Conservation (phyloP, 2,797 vertebrate species). For the Carduelis carduelis region DNA sequence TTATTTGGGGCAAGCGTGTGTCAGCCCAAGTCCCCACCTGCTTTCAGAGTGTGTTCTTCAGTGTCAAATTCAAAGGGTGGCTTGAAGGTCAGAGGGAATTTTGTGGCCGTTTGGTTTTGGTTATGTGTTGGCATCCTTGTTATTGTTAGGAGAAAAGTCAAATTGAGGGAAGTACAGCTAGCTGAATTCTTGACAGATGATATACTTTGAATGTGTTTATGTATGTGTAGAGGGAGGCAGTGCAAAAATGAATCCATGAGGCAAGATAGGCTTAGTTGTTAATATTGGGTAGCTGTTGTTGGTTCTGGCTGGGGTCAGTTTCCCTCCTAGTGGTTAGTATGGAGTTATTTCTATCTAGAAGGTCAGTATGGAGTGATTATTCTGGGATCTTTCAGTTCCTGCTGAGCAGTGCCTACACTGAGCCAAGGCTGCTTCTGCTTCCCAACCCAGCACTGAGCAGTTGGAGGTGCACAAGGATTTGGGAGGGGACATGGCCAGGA, state of each 20-base stretch:
- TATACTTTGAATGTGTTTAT: background rate
- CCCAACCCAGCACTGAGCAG: background rate
- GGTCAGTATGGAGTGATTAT: background rate
- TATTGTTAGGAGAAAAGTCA: background rate
- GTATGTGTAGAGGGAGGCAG: background rate
- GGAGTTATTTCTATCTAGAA: background rate
- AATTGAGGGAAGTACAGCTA: background rate
- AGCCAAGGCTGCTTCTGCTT: background rate
- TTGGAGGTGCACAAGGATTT: background rate
- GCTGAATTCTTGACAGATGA: background rate
- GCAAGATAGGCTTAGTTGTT: background rate
- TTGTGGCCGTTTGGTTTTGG: background rate
- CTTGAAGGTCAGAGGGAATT: background rate
- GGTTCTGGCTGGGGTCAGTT: background rate
- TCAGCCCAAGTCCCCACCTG: constrained; percentile 9
- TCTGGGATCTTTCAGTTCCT: background rate
- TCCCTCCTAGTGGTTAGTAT: background rate
- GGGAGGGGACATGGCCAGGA: background rate
- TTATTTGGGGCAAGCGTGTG: background rate
- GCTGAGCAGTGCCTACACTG: background rate
- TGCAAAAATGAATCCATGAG: background rate
- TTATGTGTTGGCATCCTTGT: background rate
- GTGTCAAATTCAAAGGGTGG: background rate
- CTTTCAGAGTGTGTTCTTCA: background rate
- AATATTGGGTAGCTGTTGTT: background rate